Conservation (phyloP, 2,113 vertebrate species). For the Craseonycteris thonglongyai region DNA sequence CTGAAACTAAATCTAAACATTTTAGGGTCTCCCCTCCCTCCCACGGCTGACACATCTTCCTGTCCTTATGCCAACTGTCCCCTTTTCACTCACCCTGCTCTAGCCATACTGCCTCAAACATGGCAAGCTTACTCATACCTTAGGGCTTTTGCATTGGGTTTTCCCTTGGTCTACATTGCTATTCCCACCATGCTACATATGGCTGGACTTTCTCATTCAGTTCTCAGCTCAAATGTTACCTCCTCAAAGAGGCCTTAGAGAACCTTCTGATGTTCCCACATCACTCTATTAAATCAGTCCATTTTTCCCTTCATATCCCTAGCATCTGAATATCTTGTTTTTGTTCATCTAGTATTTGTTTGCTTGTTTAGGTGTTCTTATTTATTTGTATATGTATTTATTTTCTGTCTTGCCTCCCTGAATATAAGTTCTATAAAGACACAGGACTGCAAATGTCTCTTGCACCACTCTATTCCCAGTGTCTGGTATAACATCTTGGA, state of each 20-base stretch:
- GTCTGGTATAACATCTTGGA: not conserved
- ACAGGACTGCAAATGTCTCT: not conserved
- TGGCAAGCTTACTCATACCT: not conserved
- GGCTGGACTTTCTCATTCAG: not conserved
- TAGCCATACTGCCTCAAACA: not conserved
- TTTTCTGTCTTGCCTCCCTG: not conserved
- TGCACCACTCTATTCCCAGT: not conserved
- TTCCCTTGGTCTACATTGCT: not conserved
- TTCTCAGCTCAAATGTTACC: not conserved
- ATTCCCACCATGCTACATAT: not conserved
- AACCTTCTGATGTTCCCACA: not conserved
- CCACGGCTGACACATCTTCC: not conserved
- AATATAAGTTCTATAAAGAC: not conserved
- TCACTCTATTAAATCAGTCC: not conserved
- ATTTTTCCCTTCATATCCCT: not conserved
- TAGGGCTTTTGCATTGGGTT: not conserved
- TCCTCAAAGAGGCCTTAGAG: conserved; percentile 3
- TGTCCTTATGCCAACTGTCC: not conserved
- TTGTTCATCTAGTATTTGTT: not conserved
- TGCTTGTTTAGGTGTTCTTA: not conserved
- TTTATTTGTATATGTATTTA: not conserved
- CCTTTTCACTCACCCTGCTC: not conserved
- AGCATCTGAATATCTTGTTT: conserved; percentile 14
- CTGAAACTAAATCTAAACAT: not conserved
- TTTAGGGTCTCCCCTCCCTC: not conserved